Conservation (phyloP, 2,888 invertebrate genomes). For the Orthosia incerta region DNA sequence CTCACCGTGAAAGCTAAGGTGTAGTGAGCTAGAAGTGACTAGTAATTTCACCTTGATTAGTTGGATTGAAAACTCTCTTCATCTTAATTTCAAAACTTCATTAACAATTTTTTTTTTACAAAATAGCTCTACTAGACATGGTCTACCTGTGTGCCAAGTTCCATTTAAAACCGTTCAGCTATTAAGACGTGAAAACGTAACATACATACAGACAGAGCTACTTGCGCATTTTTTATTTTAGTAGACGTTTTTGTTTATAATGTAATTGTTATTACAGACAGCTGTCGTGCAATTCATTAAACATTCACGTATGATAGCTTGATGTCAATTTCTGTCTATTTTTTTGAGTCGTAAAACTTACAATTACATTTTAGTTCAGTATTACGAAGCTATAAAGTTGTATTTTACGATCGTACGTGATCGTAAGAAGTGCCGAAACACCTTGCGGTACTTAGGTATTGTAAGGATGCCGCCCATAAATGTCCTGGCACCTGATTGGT, state of each 20-base stretch:
- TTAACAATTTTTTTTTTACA: no score
- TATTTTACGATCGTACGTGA: slow-evolving; percentile 53
- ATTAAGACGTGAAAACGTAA: no score
- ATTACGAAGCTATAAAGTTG: slow-evolving; percentile 29
- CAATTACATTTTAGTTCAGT: slow-evolving; percentile 47
- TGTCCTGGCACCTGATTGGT: slow-evolving; percentile 28
- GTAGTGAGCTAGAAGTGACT: no score
- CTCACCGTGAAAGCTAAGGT: no score
- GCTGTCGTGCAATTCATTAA: slow-evolving; percentile 14
- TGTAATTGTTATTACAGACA: background rate
- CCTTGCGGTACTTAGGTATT: slow-evolving; percentile 35
- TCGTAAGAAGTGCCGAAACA: slow-evolving; percentile 46
- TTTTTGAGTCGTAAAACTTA: slow-evolving; percentile 20
- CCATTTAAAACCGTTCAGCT: no score
- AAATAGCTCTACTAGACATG: no score
- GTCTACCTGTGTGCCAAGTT: no score
- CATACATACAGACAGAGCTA: no score
- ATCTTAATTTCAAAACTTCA: no score
- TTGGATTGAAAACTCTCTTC: no score
- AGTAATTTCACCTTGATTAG: no score
- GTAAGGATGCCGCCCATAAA: slow-evolving; percentile 7
- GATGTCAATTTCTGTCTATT: background rate
- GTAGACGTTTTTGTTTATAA: background rate
- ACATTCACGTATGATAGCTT: background rate
- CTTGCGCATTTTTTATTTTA: no score